Evolutionary conservation across 2,888 invertebrate genomes (phyloP), one percentile per base, ranked within the genome.

Genomic region (Glyphotaelius pellucidus): DNA sequence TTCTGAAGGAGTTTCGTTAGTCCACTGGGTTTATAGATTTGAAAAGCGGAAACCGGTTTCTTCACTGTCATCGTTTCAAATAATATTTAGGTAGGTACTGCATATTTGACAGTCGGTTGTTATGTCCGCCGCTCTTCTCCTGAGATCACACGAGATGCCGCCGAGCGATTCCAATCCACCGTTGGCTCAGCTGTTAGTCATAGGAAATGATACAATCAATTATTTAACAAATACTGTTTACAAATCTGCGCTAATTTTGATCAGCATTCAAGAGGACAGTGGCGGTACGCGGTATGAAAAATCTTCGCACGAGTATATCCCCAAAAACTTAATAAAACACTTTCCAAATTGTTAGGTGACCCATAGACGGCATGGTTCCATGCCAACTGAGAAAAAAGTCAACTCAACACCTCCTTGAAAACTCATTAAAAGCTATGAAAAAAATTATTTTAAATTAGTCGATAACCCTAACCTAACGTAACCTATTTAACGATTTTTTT

Each of bases 131-230:
- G 84, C 25, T 32, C 80, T 12, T 79, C 31, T 25, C 15, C 15
- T 30, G 52, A 52, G 67, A 88, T 67, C 25, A 67, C 9, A 67
- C 25, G 67, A 88, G 88, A 67, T 88, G 88, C 88, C 88, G 88
- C 88, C 79, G 85, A 19, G 35, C 31, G 79, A 88, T 88, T 88
- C 79, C 14, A 19, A 35, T 25, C 7, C 25, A 9, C 67, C 25
- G 67, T n/a, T 67, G n/a, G 67, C 67, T 67, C 67, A 67, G 67
- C 52, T 67, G 88, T 88, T 35, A 88, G 25, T 88, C 79, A 88
- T 88, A 79, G 31, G 30, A 86, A 88, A 79, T 67, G 25, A 88
- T 88, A 88, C 31, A 32, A 67, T 88, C 88, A 88, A 88, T 52
- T 52, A 88, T 67, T 30, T 79, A 19, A 88, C 35, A 88, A 79